These are phyloP conservation scores for Wiebesia pumilae DNA, from an alignment of 1,140 invertebrate species.

Conservation along the genomic window DNA sequence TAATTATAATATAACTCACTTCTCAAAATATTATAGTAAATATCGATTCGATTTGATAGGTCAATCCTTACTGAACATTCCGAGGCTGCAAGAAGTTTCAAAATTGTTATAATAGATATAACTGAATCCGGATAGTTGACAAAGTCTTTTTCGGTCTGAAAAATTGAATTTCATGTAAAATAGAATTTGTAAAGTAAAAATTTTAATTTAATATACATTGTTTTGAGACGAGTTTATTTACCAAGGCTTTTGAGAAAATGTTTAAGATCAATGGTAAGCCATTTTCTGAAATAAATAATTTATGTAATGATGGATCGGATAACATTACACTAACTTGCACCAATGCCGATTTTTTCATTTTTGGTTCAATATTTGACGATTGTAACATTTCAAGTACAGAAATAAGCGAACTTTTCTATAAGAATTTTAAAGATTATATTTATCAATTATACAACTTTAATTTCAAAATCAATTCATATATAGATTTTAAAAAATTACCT, in stretches of 20 bases:
- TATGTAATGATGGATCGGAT: conserved; percentile 75
- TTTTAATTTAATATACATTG: background rate
- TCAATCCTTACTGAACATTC: conserved; percentile 73
- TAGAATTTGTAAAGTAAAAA: background rate
- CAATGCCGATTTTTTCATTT: conserved; percentile 77
- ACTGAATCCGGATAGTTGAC: conserved; percentile 80
- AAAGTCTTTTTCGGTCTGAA: conserved; percentile 77
- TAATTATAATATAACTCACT: conserved; percentile 69
- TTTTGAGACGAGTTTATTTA: conserved; percentile 48
- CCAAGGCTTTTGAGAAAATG: conserved; percentile 67
- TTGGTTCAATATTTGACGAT: conserved; percentile 73
- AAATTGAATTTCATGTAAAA: conserved; percentile 30
- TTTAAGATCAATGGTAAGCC: conserved; percentile 70
- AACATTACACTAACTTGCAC: conserved; percentile 78
- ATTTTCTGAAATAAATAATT: conserved; percentile 73
- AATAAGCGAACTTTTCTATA: conserved; percentile 62
- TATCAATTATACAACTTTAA: background rate
- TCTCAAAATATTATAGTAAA: conserved; percentile 77
- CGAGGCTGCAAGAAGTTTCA: conserved; percentile 77
- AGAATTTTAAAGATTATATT: conserved; percentile 41
- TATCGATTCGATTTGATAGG: conserved; percentile 74
- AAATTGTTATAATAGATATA: conserved; percentile 77
- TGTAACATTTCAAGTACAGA: conserved; percentile 67
- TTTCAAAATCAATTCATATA: conserved; percentile 15
- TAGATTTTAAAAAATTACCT: conserved; percentile 56